Percentiles rank a stretch among this genome's conserved stretches.
Conservation (phyloP, 2,113 vertebrate genomes). For the Morone chrysops region DNA sequence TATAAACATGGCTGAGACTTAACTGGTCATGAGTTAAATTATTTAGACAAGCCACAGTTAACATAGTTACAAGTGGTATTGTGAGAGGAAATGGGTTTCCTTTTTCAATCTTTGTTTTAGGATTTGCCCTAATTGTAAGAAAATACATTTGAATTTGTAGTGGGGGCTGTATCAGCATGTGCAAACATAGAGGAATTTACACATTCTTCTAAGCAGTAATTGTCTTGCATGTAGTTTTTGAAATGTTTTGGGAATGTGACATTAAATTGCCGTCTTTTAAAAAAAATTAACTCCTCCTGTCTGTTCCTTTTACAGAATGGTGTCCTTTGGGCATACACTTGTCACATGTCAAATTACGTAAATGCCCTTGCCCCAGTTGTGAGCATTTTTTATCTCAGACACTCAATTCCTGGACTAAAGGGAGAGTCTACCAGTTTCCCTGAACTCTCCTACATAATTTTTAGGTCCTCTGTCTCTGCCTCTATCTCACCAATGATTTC, state of each 20-base stretch:
- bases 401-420: background rate
- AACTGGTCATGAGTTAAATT: slow-evolving; percentile 15
- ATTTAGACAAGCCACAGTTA: slow-evolving; percentile 20
- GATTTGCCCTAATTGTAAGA: background rate
- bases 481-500: background rate
- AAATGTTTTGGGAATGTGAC: background rate
- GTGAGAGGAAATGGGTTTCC: slow-evolving; percentile 1
- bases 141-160: background rate
- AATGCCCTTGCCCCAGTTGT: background rate
- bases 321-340: background rate
- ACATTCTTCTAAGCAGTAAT: background rate
- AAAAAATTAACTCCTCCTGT: background rate
- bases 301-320: background rate
- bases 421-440: background rate
- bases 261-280: background rate
- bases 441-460: background rate
- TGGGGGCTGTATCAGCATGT: background rate
- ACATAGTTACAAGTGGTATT: background rate
- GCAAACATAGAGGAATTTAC: background rate
- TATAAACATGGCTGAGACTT: slow-evolving; percentile 6
- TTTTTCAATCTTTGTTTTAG: slow-evolving; percentile 4
- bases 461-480: background rate
- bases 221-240: background rate
- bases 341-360: slow-evolving; percentile 1
- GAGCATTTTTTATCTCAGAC: slow-evolving; percentile 4